phyloP scores from a whole-genome alignment of 2,113 vertebrate genomes.

The Prolemur simus region DNA sequence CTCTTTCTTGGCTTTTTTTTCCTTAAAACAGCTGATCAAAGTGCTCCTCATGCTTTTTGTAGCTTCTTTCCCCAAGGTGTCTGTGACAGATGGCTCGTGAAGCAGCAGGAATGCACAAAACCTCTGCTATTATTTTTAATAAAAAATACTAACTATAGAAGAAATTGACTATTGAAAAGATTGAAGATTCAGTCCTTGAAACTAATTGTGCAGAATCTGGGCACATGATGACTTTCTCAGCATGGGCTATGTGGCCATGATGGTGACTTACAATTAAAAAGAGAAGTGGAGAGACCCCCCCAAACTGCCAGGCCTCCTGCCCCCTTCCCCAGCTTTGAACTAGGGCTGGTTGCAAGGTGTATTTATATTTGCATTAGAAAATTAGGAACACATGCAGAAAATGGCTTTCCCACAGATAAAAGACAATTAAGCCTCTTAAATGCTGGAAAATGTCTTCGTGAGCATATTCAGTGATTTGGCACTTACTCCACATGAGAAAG shows the following conservation, averaged over 20 bases:
- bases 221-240: not conserved
- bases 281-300: not conserved
- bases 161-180: conserved; percentile 54
- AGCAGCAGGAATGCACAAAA: not conserved
- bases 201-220: conserved; percentile 21
- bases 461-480: not conserved
- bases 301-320: too few relatives aligned
- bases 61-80: conserved; percentile 51
- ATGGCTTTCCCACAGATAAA: not conserved
- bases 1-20: not conserved
- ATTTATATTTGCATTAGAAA: conserved; percentile 1
- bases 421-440: not conserved
- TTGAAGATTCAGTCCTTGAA: not conserved
- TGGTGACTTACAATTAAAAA: not conserved
- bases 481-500: not conserved
- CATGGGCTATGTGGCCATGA: not conserved
- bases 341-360: not conserved
- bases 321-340: not conserved
- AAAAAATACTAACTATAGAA: not conserved
- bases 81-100: conserved; percentile 54
- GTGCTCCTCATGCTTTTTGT: not conserved
- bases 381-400: not conserved
- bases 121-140: conserved; percentile 52
- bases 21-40: not conserved
- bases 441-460: not conserved